A percentile compares a stretch with the other conserved stretches of the same genome.
Conservation (phyloP, 92 coral and sea anemone species). For the Hydrozoanthus gracilis region DNA sequence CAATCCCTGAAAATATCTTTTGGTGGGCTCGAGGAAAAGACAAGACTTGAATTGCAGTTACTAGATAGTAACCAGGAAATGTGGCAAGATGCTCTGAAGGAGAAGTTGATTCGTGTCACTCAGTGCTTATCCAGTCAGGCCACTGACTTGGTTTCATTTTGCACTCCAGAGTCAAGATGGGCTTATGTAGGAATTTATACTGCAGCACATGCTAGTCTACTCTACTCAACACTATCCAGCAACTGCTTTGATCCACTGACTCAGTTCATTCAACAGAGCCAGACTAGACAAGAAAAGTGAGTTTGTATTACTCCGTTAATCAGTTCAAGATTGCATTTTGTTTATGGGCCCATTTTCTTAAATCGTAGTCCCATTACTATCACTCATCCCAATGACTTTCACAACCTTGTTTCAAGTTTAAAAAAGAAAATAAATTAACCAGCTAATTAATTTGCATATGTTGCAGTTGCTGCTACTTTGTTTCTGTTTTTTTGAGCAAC, state of each 20-base stretch:
- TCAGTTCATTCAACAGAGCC: constrained; percentile 65
- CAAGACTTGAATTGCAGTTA: constrained; percentile 88
- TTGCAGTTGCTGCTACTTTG: too few relatives aligned
- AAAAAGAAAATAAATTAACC: too few relatives aligned
- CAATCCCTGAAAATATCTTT: constrained; percentile 86
- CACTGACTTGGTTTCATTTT: constrained; percentile 89
- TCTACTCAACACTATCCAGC: constrained; percentile 81
- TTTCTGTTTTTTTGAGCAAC: too few relatives aligned
- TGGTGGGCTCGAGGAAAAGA: constrained; percentile 89
- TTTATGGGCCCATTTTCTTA: too few relatives aligned
- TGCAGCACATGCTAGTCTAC: constrained; percentile 94
- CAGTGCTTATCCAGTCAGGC: constrained; percentile 96
- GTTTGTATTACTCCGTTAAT: neutral
- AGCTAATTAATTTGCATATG: too few relatives aligned
- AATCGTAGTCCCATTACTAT: too few relatives aligned
- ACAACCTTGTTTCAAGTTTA: too few relatives aligned
- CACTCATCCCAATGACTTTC: too few relatives aligned
- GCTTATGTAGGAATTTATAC: constrained; percentile 95
- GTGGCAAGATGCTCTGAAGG: constrained; percentile 85
- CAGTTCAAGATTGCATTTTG: neutral
- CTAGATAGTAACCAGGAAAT: constrained; percentile 79
- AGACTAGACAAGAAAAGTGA: constrained; percentile 64
- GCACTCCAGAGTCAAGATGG: constrained; percentile 94
- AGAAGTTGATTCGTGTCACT: constrained; percentile 87
- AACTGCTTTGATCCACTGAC: constrained; percentile 90